Base-by-base conservation (phyloP, 2,797 vertebrate genomes). In the Epinephelus awoara region DNA sequence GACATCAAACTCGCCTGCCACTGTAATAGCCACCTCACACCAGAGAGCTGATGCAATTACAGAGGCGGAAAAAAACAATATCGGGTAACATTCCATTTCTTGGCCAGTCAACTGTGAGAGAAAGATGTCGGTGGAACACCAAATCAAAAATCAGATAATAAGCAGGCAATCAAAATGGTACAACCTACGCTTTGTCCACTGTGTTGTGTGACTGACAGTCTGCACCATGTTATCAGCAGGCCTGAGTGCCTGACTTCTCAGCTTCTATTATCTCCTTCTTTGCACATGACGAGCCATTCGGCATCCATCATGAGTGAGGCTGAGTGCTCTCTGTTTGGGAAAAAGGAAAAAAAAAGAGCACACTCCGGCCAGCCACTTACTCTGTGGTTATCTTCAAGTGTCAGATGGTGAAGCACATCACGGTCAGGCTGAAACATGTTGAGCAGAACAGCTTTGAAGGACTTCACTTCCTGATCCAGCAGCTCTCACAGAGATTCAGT, bases 311-410 rank as follows among this genome's bases (percentile, higher is more conserved):
- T 63, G 77, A 86, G 78, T 15, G 59, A 78, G 79, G 82, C 78
- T 75, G 87, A 88, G 82, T 58, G 85, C 77, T 80, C 66, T 74
- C 50, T 29, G 40, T 79, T 72, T 46, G 55, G 34, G 34, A 44
- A 62, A 27, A 46, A 54, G 38, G 47, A 14, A n/a, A 38, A n/a
- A 63, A 65, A 50, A 61, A 52, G 55, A 2, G 25, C 67, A 67
- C 62, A 68, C 49, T 71, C 78, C 21, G 76, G 78, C 79, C 73
- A 54, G 65, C 80, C 64, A 77, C 81, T 89, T 73, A 79, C 85
- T 83, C 79, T 73, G 78, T 74, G 90, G 85, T 93, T 94, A 94
- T 92, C 89, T 89, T 75, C 87, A 83, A 84, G 83, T 83, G 85
- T 93, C 90, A 91, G 86, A 80, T 72, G 86, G 90, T 62, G 71